These are phyloP conservation scores for Seriola aureovittata DNA, from an alignment of 2,113 vertebrate genomes.

Conservation along the genomic window DNA sequence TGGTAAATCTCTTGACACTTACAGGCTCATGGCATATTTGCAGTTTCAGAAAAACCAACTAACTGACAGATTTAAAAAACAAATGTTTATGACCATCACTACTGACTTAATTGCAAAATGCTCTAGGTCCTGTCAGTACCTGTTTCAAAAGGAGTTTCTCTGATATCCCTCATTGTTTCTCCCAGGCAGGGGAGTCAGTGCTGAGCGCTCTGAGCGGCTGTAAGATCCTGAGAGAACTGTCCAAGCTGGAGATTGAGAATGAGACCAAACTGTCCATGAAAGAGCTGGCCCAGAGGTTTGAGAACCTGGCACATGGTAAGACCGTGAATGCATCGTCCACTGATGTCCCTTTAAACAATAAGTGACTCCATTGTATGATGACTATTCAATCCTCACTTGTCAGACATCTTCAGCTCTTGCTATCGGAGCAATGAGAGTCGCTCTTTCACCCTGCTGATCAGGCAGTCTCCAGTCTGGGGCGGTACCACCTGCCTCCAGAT, in stretches of 20 bases:
- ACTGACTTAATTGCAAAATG: neutral
- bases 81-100: neutral
- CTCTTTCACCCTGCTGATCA: conserved; percentile 87
- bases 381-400: too few relatives aligned
- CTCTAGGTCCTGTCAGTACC: too few relatives aligned
- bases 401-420: conserved; percentile 89
- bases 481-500: conserved; percentile 90
- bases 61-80: neutral
- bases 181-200: conserved; percentile 87
- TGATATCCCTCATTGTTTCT: neutral
- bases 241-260: conserved; percentile 85
- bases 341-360: neutral
- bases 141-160: neutral
- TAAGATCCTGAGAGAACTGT: conserved; percentile 88
- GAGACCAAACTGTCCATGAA: conserved; percentile 86
- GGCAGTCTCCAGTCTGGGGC: conserved; percentile 87
- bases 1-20: conserved; percentile 81
- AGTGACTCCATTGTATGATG: neutral
- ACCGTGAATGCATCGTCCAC: neutral
- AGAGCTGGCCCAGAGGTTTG: conserved; percentile 88
- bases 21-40: neutral
- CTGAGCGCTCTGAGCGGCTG: conserved; percentile 88
- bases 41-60: neutral
- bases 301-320: conserved; percentile 89
- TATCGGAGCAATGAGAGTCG: conserved; percentile 87